Conservation (phyloP, 2,888 invertebrate genomes). For the Oxyteleia sp. region DNA sequence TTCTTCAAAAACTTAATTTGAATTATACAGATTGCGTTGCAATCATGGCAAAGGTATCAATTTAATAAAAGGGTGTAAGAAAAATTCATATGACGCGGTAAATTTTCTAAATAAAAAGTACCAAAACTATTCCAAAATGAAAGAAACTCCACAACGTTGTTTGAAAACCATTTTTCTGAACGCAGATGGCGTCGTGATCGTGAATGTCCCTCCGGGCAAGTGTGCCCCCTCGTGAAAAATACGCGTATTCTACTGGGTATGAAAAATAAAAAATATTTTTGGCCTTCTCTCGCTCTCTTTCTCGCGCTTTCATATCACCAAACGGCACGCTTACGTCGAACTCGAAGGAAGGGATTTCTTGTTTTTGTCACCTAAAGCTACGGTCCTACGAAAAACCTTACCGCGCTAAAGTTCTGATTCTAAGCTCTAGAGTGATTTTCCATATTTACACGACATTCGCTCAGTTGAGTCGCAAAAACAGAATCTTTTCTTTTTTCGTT, state of each 20-base stretch:
- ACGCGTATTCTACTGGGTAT: conserved; percentile 67
- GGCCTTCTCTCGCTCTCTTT: conserved; percentile 46
- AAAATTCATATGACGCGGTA: no score
- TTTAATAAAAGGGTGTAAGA: no score
- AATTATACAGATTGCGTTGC: no score
- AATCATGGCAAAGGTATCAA: no score
- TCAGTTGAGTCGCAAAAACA: no score
- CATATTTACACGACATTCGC: conserved; percentile 42
- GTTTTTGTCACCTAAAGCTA: conserved; percentile 54
- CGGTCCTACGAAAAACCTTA: conserved; percentile 54
- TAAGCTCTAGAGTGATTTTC: conserved; percentile 54
- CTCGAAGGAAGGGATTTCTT: conserved; percentile 56
- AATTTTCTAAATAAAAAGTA: no score
- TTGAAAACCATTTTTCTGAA: not conserved
- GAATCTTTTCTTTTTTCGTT: no score
- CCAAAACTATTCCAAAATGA: no score
- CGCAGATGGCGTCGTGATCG: conserved; percentile 8
- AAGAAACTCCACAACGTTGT: conserved; percentile 4
- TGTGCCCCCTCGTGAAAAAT: conserved; percentile 38
- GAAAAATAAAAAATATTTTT: conserved; percentile 74
- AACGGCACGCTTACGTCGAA: conserved; percentile 20
- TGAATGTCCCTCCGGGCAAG: conserved; percentile 26
- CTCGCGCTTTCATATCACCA: conserved; percentile 17
- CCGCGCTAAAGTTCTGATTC: conserved; percentile 49
- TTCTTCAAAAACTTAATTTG: no score